Conservation (phyloP, 2,113 vertebrate genomes). For the Speoplatyrhinus poulsoni region DNA sequence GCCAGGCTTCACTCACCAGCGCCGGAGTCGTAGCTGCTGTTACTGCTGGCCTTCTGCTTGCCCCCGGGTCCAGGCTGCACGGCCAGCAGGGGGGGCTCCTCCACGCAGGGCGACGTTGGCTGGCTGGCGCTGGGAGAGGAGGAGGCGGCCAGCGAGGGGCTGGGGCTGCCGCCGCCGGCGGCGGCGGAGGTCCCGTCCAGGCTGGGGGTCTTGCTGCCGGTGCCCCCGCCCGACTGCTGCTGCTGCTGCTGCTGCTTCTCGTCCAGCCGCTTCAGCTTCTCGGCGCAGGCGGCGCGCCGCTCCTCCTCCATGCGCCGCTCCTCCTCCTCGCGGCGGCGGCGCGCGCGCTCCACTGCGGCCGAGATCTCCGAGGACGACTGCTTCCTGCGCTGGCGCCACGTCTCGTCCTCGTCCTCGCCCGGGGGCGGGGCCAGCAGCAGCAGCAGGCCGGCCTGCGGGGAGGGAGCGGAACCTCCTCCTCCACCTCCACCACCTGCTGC, state of each 20-base stretch:
- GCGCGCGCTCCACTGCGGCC: slow-evolving; percentile 87
- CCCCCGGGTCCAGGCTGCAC: slow-evolving; percentile 58
- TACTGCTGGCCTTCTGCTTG: slow-evolving; percentile 76
- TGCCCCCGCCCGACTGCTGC: slow-evolving; percentile 31
- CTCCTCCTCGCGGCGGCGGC: slow-evolving; percentile 87
- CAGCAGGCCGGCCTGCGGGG: slow-evolving; percentile 54
- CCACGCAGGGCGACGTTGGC: slow-evolving; percentile 77
- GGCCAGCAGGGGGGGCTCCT: slow-evolving; percentile 66
- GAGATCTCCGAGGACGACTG: slow-evolving; percentile 90
- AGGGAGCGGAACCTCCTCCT: slow-evolving; percentile 40
- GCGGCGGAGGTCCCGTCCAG: slow-evolving; percentile 60
- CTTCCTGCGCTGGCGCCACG: slow-evolving; percentile 90
- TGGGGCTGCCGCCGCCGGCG: slow-evolving; percentile 61
- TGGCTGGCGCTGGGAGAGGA: slow-evolving; percentile 76
- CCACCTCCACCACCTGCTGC: too few species aligned
- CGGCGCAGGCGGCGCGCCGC: slow-evolving; percentile 87
- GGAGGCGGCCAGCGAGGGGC: slow-evolving; percentile 69
- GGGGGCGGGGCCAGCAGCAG: slow-evolving; percentile 49
- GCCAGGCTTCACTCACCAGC: slow-evolving; percentile 68
- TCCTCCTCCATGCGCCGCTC: slow-evolving; percentile 93
- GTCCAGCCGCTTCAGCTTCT: slow-evolving; percentile 89
- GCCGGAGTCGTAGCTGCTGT: slow-evolving; percentile 82
- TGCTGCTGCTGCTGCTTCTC: slow-evolving; percentile 78
- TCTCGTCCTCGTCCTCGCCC: slow-evolving; percentile 89
- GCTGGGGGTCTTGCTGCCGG: slow-evolving; percentile 60